Conservation (phyloP, 2,888 invertebrate species). For the Autographa pulchrina region DNA sequence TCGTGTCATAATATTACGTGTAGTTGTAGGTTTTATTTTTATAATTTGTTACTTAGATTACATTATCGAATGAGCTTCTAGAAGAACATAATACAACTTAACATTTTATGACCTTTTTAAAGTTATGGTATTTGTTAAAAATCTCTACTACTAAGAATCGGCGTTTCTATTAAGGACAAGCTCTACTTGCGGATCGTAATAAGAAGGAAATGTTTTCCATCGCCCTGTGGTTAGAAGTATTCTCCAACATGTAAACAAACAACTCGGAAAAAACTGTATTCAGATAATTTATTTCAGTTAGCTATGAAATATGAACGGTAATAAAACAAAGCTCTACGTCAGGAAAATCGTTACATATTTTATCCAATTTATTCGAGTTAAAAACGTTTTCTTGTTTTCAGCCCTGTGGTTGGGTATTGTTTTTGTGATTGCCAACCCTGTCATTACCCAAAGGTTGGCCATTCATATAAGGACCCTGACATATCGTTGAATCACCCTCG, state of each 20-base stretch:
- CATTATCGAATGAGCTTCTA: too few relatives aligned
- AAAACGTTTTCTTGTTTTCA: conserved; percentile 56
- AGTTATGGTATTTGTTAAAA: too few relatives aligned
- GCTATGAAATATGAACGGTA: not conserved
- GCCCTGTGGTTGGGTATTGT: conserved; percentile 47
- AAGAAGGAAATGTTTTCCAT: not conserved
- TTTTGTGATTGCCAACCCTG: conserved; percentile 56
- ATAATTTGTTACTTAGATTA: too few relatives aligned
- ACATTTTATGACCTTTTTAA: too few relatives aligned
- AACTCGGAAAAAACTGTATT: not conserved
- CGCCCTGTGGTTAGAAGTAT: not conserved
- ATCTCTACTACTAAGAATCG: too few relatives aligned
- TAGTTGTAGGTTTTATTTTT: too few relatives aligned
- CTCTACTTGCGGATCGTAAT: too few relatives aligned
- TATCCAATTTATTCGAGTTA: conserved; percentile 46
- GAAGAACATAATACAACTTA: too few relatives aligned
- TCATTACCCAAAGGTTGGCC: conserved; percentile 65
- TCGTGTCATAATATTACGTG: too few relatives aligned
- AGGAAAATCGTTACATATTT: conserved; percentile 29
- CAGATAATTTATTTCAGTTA: not conserved
- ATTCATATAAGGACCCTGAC: conserved; percentile 66
- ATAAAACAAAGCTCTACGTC: not conserved
- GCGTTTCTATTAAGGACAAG: too few relatives aligned
- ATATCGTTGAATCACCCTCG: conserved; percentile 57
- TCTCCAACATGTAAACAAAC: not conserved